Evolutionary conservation across 2,113 vertebrate genomes (phyloP), one percentile per base, ranked within the genome.

Genomic region (Pogona vitticeps): DNA sequence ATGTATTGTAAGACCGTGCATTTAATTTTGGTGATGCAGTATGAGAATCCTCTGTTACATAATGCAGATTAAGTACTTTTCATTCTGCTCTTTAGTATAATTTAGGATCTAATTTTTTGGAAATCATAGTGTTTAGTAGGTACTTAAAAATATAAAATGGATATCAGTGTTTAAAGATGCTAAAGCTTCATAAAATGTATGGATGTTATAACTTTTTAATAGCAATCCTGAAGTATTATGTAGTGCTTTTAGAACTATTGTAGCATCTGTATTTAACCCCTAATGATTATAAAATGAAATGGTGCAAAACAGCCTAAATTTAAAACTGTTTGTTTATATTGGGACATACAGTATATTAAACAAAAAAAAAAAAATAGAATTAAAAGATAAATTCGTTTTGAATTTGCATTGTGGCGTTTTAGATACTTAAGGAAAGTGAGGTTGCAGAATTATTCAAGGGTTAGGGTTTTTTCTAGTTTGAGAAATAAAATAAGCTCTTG

Each of bases 31-130:
- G 72, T 14, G n/a, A n/a, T 86, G 31, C 70, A 81, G 40, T 83
- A 84, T 79, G 84, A 65, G 81, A 90, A 87, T 91, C 10, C 67
- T 87, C 28, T 17, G 2, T 94, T 93, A 91, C 10, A 65, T 93
- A 86, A 77, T 68, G 28, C 80, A 80, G 18, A 78, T 91, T 90
- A 88, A 89, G 15, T 87, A 79, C 0, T 61, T n/a, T 23, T 89
- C 9, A 63, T 86, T 86, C 38, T 91, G 71, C 13, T 79, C 90
- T 83, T 90, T 58, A 71, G 26, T 40, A 76, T 89, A 87, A 42
- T 13, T 70, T 87, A 14, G 1, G 28, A 68, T 68, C 65, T 68
- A 7, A 68, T 28, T 68, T 68, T 68, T 68, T 4, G 5, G n/a
- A 63, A 75, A 84, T 85, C 82, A 76, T 1, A 76, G 1, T 68